Evolutionary conservation across 2,888 invertebrate species (phyloP).

Genomic region (Morinoia aosen): DNA sequence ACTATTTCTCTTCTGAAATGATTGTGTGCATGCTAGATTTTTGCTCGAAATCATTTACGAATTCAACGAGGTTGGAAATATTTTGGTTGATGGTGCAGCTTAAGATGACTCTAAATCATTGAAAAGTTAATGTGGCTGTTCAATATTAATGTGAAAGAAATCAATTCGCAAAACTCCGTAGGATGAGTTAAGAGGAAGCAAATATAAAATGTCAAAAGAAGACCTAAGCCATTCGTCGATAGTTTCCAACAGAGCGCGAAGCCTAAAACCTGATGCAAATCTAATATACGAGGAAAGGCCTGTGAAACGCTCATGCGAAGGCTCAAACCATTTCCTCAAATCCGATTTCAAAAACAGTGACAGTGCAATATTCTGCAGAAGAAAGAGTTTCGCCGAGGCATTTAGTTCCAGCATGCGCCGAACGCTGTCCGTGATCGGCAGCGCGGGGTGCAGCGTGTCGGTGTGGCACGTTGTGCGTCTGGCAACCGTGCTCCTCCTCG

Average conservation of each 20-base stretch:
- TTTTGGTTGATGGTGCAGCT: not conserved
- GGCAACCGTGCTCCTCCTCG: not conserved
- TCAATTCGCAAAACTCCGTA: not conserved
- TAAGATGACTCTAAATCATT: not conserved
- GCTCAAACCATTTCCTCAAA: not conserved
- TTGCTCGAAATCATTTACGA: not conserved
- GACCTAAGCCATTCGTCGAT: not conserved
- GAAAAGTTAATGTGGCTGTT: not conserved
- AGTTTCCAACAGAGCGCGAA: not conserved
- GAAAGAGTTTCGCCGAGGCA: not conserved
- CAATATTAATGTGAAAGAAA: not conserved
- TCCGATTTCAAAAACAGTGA: conserved; percentile 2
- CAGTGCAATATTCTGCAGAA: conserved; percentile 10
- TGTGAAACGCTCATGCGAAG: not conserved
- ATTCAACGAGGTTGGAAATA: not conserved
- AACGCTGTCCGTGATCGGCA: not conserved
- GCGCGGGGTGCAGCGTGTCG: not conserved
- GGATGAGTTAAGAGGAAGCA: not conserved
- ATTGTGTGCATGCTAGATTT: not conserved
- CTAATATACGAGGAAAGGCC: not conserved
- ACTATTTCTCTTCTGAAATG: not conserved
- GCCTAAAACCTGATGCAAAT: not conserved
- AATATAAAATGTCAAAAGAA: not conserved
- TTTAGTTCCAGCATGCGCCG: not conserved
- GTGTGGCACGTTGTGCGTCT: not conserved